Percentiles rank a stretch among this genome's conserved stretches.
Evolutionary conservation across 2,797 vertebrate genomes (phyloP).

Genomic region (Bovichtus diacanthus): DNA sequence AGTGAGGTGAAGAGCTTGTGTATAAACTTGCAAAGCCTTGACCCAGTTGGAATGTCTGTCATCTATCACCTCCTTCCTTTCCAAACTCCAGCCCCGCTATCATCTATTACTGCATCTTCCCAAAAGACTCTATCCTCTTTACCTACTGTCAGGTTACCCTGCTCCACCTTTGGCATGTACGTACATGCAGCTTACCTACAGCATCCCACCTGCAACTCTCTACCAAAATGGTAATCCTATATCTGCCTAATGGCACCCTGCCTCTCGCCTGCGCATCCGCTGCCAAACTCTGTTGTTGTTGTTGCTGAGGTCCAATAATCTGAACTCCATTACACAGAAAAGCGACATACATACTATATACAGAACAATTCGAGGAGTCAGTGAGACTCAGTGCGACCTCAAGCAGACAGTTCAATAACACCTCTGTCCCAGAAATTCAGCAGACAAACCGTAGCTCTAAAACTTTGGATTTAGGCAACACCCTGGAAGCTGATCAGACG

Average conservation of each 20-base stretch:
- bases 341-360: not conserved
- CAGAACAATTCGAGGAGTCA: constrained; percentile 14
- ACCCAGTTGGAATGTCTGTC: constrained; percentile 39
- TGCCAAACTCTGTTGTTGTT: constrained; percentile 41
- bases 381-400: not conserved
- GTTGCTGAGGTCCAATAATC: constrained; percentile 15
- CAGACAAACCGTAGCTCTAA: constrained; percentile 20
- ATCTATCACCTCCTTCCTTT: constrained; percentile 9
- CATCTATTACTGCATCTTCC: constrained; percentile 20
- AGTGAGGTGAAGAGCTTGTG: not conserved
- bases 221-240: constrained; percentile 35
- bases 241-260: constrained; percentile 25
- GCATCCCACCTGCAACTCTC: constrained; percentile 34
- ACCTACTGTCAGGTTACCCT: constrained; percentile 4
- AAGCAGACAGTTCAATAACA: constrained; percentile 9
- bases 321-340: not conserved
- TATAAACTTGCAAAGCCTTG: constrained; percentile 32
- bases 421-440: constrained; percentile 4
- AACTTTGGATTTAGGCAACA: constrained; percentile 39
- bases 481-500: constrained; percentile 43
- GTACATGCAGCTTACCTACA: constrained; percentile 19
- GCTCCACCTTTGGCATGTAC: constrained; percentile 13
- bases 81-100: not conserved
- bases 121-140: constrained; percentile 51
- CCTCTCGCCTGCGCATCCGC: constrained; percentile 9